Evolutionary conservation across 2,113 vertebrate genomes (phyloP), one percentile per base, ranked within the genome.

Genomic region (Nettapus auritus): DNA sequence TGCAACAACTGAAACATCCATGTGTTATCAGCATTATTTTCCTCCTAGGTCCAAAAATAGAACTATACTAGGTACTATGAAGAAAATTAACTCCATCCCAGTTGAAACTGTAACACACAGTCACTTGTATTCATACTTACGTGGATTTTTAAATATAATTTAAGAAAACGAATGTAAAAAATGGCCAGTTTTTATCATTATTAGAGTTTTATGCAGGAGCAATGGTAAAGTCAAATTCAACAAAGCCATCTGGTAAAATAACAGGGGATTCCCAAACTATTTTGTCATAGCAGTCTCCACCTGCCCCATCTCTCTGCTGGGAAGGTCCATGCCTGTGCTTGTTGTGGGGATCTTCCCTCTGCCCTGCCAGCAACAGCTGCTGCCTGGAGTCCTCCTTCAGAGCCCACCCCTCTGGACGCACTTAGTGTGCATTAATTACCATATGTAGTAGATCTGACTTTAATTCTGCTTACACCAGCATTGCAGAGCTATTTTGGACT

Each of bases 301-400:
- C 9, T 13, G 9, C 44, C 22, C 6, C 26, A 31, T 22, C 16
- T 73, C 8, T 46, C 48, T 36, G 6, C 57, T 71, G 57, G 50
- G 52, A 67, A 28, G 28, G 33, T n/a, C 6, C 5, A n/a, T 52
- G 46, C 23, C 31, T n/a, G 26, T 38, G 48, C 48, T 71, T 36
- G 13, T 1, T 42, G 44, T 2, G 44, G 40, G 19, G 20, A 60
- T 7, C 2, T 2, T 42, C 44, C 34, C 46, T 74, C 55, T 67
- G 6, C 28, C 2, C 5, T 42, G 29, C 9, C 34, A 8, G 20
- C 46, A 67, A 3, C 26, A 33, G 20, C 0, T 3, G 34, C 26
- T 77, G 15, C 40, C 21, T n/a, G 2, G 2, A 16, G 6, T 48
- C 44, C 44, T 48, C 36, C 16, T 14, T 88, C 19, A 4, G 23